A percentile compares a stretch with the other conserved stretches of the same genome.
phyloP scores from a whole-genome alignment of 2,888 invertebrate genomes.

The Steinernema scapterisci region DNA sequence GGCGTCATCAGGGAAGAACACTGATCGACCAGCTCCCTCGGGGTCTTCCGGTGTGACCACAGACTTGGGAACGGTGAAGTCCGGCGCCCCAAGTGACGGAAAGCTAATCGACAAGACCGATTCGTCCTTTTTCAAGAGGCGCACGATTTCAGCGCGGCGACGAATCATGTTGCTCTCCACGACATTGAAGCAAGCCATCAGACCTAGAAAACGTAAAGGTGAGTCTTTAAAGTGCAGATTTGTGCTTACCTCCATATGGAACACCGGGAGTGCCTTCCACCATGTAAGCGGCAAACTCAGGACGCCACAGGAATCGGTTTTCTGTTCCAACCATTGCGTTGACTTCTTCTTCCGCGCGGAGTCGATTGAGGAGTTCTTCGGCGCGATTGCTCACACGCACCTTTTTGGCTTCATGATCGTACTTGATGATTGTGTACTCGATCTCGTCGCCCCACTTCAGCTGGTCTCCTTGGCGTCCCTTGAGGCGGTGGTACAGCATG shows the following conservation, averaged over 20 bases:
- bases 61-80: slow-evolving; percentile 82
- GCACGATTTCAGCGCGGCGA: slow-evolving; percentile 75
- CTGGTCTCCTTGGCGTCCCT: slow-evolving; percentile 84
- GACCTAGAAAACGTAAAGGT: slow-evolving; percentile 45
- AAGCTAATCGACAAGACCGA: slow-evolving; percentile 86
- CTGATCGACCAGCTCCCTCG: slow-evolving; percentile 78
- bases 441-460: slow-evolving; percentile 98
- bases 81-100: slow-evolving; percentile 86
- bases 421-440: slow-evolving; percentile 93
- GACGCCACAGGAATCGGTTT: slow-evolving; percentile 79
- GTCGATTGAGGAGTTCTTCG: slow-evolving; percentile 77
- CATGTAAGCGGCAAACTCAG: slow-evolving; percentile 99
- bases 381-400: slow-evolving; percentile 83
- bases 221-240: no score
- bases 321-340: slow-evolving; percentile 64
- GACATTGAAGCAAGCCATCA: slow-evolving; percentile 93
- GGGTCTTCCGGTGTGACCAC: slow-evolving; percentile 76
- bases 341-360: slow-evolving; percentile 74
- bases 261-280: slow-evolving; percentile 91
- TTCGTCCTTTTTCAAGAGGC: slow-evolving; percentile 74
- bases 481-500: slow-evolving; percentile 84
- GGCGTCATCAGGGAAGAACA: slow-evolving; percentile 90
- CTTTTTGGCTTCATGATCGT: slow-evolving; percentile 81
- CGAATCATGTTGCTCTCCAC: slow-evolving; percentile 97
- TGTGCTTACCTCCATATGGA: slow-evolving; percentile 71